These are phyloP conservation scores for Pogonocichla stellata DNA, from an alignment of 2,113 vertebrate species.

Conservation along the genomic window DNA sequence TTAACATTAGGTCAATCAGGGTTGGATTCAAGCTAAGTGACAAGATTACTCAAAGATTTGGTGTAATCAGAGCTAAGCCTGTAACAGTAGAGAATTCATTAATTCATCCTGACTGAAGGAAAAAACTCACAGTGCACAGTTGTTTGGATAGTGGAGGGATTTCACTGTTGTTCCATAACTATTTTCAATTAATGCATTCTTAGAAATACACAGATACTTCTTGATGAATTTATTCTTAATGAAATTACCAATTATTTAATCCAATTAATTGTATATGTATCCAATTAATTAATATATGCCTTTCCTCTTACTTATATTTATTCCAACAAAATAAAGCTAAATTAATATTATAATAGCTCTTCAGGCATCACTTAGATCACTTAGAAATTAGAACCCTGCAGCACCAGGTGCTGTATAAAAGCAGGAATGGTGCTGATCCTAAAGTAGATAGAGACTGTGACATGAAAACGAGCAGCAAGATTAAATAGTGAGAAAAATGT, in stretches of 20 bases:
- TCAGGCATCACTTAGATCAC: not conserved
- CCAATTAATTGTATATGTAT: not conserved
- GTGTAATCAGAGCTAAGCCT: not conserved
- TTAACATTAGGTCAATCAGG: not conserved
- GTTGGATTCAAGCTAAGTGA: not conserved
- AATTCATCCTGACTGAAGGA: not conserved
- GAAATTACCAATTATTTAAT: not conserved
- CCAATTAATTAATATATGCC: not conserved
- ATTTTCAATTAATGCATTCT: not conserved
- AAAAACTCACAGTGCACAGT: not conserved
- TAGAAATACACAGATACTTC: not conserved
- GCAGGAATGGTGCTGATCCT: not conserved
- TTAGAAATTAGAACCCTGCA: not conserved
- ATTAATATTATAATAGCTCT: not conserved
- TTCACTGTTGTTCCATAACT: not conserved
- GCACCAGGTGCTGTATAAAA: not conserved
- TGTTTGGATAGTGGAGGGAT: not conserved
- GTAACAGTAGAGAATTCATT: not conserved
- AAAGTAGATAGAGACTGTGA: not conserved
- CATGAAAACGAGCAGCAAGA: not conserved
- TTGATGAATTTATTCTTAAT: not conserved
- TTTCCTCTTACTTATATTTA: not conserved
- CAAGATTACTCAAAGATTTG: not conserved
- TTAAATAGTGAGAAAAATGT: not conserved
- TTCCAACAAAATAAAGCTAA: not conserved